Evolutionary conservation across 2,888 invertebrate species (phyloP).

Genomic region (Lucinisca nassula): DNA sequence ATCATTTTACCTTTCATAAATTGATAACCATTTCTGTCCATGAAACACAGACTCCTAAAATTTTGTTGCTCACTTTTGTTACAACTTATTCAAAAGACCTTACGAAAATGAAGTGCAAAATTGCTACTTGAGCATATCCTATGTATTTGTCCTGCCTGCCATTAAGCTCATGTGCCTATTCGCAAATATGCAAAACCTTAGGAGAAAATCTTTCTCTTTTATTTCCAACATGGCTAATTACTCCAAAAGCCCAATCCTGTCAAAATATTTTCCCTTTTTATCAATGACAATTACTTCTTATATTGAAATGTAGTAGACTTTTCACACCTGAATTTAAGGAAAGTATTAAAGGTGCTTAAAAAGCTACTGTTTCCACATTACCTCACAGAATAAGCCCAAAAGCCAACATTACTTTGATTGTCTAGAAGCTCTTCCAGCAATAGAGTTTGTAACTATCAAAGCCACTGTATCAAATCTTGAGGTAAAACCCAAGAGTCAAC

Average conservation of each 20-base stretch:
- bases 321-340: slow-evolving; percentile 68
- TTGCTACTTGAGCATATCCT: neutral
- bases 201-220: slow-evolving; percentile 31
- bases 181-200: slow-evolving; percentile 33
- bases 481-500: neutral
- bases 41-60: no score
- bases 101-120: no score
- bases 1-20: no score
- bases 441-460: neutral
- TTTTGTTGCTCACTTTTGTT: no score
- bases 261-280: slow-evolving; percentile 60
- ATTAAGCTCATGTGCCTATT: slow-evolving; percentile 57
- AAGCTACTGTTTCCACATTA: neutral
- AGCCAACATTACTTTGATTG: neutral
- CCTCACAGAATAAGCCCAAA: neutral
- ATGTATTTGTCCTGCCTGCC: neutral
- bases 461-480: neutral
- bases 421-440: neutral
- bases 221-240: slow-evolving; percentile 44
- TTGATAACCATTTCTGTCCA: no score
- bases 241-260: slow-evolving; percentile 35
- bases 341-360: slow-evolving; percentile 41
- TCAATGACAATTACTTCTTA: slow-evolving; percentile 49
- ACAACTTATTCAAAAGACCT: no score
- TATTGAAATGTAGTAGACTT: slow-evolving; percentile 47